Evolutionary conservation across 1,140 invertebrate genomes (phyloP).

Genomic region (Antheraea mylitta): DNA sequence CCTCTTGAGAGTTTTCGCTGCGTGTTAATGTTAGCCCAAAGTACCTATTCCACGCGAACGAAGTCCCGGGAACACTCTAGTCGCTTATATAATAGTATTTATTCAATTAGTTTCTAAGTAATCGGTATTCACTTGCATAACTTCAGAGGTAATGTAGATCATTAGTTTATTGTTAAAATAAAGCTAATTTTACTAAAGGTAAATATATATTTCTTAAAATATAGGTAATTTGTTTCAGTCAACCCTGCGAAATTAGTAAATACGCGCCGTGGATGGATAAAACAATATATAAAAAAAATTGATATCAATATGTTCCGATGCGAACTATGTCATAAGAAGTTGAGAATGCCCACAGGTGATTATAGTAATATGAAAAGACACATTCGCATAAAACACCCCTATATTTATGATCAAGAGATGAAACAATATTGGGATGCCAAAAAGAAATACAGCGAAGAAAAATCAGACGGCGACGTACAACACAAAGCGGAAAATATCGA

Average conservation of each 20-base stretch:
- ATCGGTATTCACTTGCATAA: no score
- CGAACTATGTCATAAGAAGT: not conserved
- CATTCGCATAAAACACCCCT: not conserved
- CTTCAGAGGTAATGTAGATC: no score
- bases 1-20: no score
- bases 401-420: conserved; percentile 1
- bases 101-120: no score
- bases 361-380: conserved; percentile 13
- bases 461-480: not conserved
- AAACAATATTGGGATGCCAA: not conserved
- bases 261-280: conserved; percentile 1
- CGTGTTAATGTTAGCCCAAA: no score
- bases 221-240: not conserved
- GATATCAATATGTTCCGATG: not conserved
- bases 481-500: conserved; percentile 9
- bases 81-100: no score
- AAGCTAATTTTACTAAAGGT: no score
- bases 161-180: no score
- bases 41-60: no score
- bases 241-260: not conserved
- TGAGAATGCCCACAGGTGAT: conserved; percentile 3
- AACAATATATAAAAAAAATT: conserved; percentile 1
- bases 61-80: no score
- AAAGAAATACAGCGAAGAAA: no score
- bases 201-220: no score